Base-by-base conservation (phyloP, 2,888 invertebrate genomes). In the Nomada ferruginata region DNA sequence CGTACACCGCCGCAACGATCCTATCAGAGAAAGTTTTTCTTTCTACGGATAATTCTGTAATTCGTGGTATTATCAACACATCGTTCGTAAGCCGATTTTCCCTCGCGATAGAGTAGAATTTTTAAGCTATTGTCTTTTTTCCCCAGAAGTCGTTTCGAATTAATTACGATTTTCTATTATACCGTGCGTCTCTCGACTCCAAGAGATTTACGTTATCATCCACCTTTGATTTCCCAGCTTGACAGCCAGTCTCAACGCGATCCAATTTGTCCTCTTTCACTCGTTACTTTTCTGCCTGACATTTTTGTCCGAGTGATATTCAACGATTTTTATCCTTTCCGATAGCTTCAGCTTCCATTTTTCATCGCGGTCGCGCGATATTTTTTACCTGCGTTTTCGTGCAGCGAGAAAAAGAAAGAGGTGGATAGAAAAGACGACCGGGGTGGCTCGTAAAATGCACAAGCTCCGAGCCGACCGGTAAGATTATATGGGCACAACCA, bases 401-500 rank as follows among this genome's bases (percentile, higher is more conserved):
- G 55, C 23, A n/a, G 70, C n/a, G 4, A 36, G 36, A 2, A 11
- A 20, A 20, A 36, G 15, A 2, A n/a, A 47, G 20, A 66, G 10
- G 9, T 5, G 18, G 18, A 15, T 15, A 55, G 20, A 44, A 7
- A 47, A 20, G 26, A 50, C 18, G 29, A 4, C 10, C 47, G 29
- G 47, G 57, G 44, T 44, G 68, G 63, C 53, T 73, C 64, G 64
- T 76, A 71, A 85, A 86, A 53, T 55, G 26, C 72, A 50, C 26
- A 50, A 73, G 10, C 23, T 15, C n/a, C 36, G 60, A 53, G 68
- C 73, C 61, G 61, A 61, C 18, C 44, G 26, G 18, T n/a, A 57
- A 68, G 72, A 77, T 84, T 80, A 68, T 76, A 81, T 47, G 73
- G 57, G 70, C 76, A 69, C 60, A 75, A 60, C 44, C 69, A 57